Conservation (phyloP, 2,888 invertebrate genomes). For the Sarcophaga variegata region DNA sequence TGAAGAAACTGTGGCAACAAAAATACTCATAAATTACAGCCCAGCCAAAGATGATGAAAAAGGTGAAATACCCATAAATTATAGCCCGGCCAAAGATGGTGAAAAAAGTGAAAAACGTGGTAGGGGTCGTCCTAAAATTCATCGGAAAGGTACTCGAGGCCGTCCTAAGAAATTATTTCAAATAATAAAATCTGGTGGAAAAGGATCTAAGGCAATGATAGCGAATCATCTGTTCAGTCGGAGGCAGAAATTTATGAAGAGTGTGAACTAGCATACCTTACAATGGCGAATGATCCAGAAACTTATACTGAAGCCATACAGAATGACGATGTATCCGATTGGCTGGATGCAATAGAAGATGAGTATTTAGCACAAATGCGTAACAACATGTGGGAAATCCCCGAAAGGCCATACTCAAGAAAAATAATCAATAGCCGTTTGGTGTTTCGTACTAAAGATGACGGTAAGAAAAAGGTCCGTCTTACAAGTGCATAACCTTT, state of each 20-base stretch:
- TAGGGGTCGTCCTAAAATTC: conserved; percentile 36
- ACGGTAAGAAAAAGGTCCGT: conserved; percentile 31
- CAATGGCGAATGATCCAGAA: conserved; percentile 22
- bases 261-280: conserved; percentile 49
- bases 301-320: conserved; percentile 42
- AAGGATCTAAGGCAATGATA: background rate
- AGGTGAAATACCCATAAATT: conserved; percentile 31
- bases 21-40: background rate
- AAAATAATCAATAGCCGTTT: conserved; percentile 60
- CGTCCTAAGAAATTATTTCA: too few relatives aligned
- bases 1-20: too few relatives aligned
- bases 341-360: conserved; percentile 64
- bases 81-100: background rate
- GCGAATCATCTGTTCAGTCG: background rate
- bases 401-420: conserved; percentile 53
- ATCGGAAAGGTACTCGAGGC: conserved; percentile 53
- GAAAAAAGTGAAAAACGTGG: conserved; percentile 22
- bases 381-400: conserved; percentile 66
- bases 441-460: conserved; percentile 62
- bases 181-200: too few relatives aligned
- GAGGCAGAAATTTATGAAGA: conserved; percentile 58
- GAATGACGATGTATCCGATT: conserved; percentile 34
- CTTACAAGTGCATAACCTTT: conserved; percentile 64
- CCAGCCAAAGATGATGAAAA: conserved; percentile 15
- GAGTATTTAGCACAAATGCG: background rate